These are phyloP conservation scores for Notolabrus celidotus DNA, from an alignment of 2,797 vertebrate species.

Conservation along the genomic window DNA sequence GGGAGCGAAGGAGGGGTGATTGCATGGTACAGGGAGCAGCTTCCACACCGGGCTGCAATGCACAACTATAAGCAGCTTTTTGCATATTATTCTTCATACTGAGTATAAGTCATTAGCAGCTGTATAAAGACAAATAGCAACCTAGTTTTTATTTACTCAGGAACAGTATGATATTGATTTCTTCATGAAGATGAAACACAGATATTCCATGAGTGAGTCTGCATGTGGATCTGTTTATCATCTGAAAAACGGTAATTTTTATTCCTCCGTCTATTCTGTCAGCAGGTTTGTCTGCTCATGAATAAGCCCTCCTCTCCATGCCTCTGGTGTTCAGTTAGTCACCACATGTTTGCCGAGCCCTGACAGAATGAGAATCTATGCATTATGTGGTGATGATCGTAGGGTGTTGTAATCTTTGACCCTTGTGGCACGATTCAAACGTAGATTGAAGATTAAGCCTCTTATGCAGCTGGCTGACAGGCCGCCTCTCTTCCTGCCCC, in stretches of 20 bases:
- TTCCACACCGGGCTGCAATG: conserved; percentile 70
- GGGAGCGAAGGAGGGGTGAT: conserved; percentile 1
- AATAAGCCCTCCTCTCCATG: conserved; percentile 20
- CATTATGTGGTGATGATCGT: conserved; percentile 74
- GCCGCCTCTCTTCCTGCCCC: conserved; percentile 48
- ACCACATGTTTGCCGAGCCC: conserved; percentile 63
- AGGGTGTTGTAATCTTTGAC: conserved; percentile 75
- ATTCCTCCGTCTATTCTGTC: not conserved
- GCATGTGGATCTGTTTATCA: not conserved
- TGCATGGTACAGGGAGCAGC: conserved; percentile 39
- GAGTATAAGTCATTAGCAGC: conserved; percentile 12
- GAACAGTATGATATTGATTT: conserved; percentile 29
- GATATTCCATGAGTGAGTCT: not conserved
- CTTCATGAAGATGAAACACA: conserved; percentile 26
- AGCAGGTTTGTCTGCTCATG: conserved; percentile 1
- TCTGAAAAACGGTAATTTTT: not conserved
- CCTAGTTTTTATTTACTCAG: conserved; percentile 16
- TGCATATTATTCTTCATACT: conserved; percentile 31
- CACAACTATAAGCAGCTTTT: conserved; percentile 47
- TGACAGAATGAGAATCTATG: conserved; percentile 74
- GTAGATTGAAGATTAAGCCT: conserved; percentile 79
- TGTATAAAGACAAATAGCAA: conserved; percentile 22
- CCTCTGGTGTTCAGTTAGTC: conserved; percentile 36
- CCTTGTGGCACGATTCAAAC: conserved; percentile 75
- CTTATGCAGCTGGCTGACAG: conserved; percentile 64